These are phyloP conservation scores for Akabosia matsudoensis DNA, from an alignment of 1,140 invertebrate genomes.

Conservation along the genomic window DNA sequence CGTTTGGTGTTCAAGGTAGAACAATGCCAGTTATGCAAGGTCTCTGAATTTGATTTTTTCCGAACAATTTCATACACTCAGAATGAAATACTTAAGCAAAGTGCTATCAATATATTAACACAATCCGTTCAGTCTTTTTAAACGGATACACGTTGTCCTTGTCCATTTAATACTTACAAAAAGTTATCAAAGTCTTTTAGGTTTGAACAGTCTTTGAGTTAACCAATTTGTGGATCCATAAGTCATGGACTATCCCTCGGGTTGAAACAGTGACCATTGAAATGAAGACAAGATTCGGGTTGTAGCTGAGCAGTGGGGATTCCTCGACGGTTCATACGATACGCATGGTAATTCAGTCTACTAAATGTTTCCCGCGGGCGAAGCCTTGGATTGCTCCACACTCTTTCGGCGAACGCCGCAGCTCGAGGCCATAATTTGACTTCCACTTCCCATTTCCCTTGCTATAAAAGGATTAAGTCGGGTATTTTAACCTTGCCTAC, in stretches of 20 bases:
- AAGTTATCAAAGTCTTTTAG: no score
- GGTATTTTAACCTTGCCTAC: not conserved
- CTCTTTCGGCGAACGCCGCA: constrained; percentile 69
- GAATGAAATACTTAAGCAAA: no score
- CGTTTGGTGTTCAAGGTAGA: no score
- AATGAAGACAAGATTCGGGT: constrained; percentile 77
- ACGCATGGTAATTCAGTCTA: constrained; percentile 64
- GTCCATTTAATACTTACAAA: no score
- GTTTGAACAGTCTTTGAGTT: no score
- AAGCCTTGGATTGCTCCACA: constrained; percentile 67
- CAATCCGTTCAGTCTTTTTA: no score
- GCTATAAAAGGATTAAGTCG: not conserved
- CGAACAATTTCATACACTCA: no score
- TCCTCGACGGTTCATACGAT: constrained; percentile 63
- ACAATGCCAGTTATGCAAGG: no score
- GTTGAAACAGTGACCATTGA: constrained; percentile 40
- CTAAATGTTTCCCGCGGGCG: constrained; percentile 54
- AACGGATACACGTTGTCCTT: no score
- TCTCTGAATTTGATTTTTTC: no score
- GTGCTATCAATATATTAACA: no score
- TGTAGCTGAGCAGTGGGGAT: constrained; percentile 66
- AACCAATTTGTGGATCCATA: no score
- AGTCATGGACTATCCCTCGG: not conserved
- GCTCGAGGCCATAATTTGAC: constrained; percentile 67
- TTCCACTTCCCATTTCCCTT: constrained; percentile 60